phyloP scores from a whole-genome alignment of 1,140 invertebrate genomes.

The Eriosoma lanigerum region DNA sequence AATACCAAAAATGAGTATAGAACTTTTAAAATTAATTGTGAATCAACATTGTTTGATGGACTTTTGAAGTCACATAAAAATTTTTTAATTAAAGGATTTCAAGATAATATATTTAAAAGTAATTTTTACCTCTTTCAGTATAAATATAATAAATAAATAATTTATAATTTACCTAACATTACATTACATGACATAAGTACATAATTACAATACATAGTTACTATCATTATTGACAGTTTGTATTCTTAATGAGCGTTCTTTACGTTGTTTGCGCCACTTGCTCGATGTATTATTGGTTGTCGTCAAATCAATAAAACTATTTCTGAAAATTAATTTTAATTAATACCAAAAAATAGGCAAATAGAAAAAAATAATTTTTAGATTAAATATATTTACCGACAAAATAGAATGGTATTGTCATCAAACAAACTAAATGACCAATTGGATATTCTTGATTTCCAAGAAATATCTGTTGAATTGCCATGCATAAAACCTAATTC shows the following conservation, averaged over 20 bases:
- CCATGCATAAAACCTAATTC: constrained; percentile 44
- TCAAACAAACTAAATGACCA: constrained; percentile 43
- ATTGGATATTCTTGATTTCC: constrained; percentile 31
- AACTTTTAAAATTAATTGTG: constrained; percentile 12
- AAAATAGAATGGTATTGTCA: constrained; percentile 38
- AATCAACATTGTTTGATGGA: background rate
- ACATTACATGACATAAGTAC: background rate
- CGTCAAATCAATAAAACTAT: background rate
- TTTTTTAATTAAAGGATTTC: background rate
- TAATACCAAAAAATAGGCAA: background rate
- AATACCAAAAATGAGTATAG: background rate
- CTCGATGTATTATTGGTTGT: background rate
- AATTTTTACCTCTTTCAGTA: constrained; percentile 3
- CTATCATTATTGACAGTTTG: constrained; percentile 20
- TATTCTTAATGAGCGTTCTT: constrained; percentile 42
- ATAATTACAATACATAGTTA: too few species aligned
- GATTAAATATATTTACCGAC: constrained; percentile 12
- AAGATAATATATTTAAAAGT: constrained; percentile 6
- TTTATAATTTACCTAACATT: background rate
- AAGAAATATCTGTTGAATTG: constrained; percentile 5
- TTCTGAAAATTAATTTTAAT: constrained; percentile 2
- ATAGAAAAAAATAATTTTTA: background rate
- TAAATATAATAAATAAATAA: constrained; percentile 20
- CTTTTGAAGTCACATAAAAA: background rate
- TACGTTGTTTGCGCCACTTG: constrained; percentile 2